phyloP scores from a whole-genome alignment of 2,113 vertebrate genomes.

The Hyperopisus bebe region DNA sequence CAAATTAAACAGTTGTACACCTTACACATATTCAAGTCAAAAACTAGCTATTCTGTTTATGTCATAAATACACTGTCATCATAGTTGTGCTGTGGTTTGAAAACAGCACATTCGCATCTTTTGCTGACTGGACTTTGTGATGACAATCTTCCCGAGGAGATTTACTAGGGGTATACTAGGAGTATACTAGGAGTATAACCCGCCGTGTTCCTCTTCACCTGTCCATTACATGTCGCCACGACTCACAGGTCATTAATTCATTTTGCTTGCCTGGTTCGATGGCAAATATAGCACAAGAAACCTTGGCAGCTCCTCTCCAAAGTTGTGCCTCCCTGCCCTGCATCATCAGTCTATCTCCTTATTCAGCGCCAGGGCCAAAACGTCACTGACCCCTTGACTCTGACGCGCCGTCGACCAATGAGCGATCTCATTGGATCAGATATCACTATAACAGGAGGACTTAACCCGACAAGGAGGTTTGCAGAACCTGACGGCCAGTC shows the following conservation, averaged over 20 bases:
- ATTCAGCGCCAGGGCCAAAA: constrained; percentile 70
- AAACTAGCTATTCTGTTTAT: neutral
- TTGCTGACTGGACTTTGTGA: neutral
- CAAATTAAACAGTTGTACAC: neutral
- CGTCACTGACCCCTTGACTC: constrained; percentile 38
- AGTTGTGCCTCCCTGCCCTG: constrained; percentile 53
- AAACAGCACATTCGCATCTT: neutral
- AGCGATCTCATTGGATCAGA: constrained; percentile 57
- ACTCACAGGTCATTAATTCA: constrained; percentile 30
- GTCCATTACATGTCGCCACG: constrained; percentile 23
- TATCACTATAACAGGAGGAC: constrained; percentile 87
- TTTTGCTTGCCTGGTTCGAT: constrained; percentile 58
- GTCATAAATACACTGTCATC: neutral
- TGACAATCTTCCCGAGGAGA: constrained; percentile 6
- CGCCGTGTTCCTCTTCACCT: constrained; percentile 27
- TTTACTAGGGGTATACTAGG: neutral
- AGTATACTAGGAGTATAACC: neutral
- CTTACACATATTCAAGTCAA: neutral
- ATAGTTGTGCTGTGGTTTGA: neutral
- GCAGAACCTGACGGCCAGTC: constrained; percentile 60
- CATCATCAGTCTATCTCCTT: constrained; percentile 59
- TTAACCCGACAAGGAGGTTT: constrained; percentile 56
- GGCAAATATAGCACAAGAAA: constrained; percentile 77
- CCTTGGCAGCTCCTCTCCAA: constrained; percentile 51
- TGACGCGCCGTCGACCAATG: constrained; percentile 61